Conservation (phyloP, 1,140 invertebrate species). For the Carposina sasakii region DNA sequence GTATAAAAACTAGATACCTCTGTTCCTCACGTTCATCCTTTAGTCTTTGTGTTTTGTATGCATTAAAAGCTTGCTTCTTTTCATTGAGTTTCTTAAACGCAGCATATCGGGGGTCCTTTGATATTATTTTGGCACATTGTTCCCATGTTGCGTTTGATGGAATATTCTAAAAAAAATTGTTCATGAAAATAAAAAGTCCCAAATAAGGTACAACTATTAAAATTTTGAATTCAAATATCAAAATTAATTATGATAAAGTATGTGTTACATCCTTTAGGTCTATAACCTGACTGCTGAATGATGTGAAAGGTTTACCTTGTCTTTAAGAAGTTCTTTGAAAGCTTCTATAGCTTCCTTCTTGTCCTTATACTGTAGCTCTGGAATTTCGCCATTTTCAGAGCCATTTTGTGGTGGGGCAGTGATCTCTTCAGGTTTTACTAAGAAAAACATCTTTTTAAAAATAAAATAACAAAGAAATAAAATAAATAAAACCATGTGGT, state of each 20-base stretch:
- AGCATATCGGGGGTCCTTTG: slow-evolving; percentile 93
- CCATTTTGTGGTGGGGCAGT: slow-evolving; percentile 71
- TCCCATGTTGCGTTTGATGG: slow-evolving; percentile 98
- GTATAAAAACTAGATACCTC: slow-evolving; percentile 63
- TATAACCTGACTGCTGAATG: no score
- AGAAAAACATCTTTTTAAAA: no score
- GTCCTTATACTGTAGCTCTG: slow-evolving; percentile 81
- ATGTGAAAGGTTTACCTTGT: slow-evolving; percentile 87
- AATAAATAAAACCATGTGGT: no score
- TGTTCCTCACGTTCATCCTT: slow-evolving; percentile 99
- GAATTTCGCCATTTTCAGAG: slow-evolving; percentile 28
- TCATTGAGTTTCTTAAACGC: slow-evolving; percentile 97
- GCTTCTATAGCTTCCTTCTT: slow-evolving; percentile 98
- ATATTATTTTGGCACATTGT: slow-evolving; percentile 95
- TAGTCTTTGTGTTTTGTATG: slow-evolving; percentile 96
- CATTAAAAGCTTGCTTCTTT: slow-evolving; percentile 98
- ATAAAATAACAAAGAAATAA: no score
- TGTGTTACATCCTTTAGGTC: no score
- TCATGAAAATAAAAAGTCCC: no score
- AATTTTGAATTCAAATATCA: no score
- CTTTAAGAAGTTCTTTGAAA: slow-evolving; percentile 94
- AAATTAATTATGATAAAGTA: no score
- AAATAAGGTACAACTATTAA: no score
- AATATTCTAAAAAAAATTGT: slow-evolving; percentile 78
- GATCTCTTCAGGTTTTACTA: slow-evolving; percentile 62